Evolutionary conservation across 2,888 invertebrate genomes (phyloP), one percentile per base, ranked within the genome.

Genomic region (Cepaea hortensis): DNA sequence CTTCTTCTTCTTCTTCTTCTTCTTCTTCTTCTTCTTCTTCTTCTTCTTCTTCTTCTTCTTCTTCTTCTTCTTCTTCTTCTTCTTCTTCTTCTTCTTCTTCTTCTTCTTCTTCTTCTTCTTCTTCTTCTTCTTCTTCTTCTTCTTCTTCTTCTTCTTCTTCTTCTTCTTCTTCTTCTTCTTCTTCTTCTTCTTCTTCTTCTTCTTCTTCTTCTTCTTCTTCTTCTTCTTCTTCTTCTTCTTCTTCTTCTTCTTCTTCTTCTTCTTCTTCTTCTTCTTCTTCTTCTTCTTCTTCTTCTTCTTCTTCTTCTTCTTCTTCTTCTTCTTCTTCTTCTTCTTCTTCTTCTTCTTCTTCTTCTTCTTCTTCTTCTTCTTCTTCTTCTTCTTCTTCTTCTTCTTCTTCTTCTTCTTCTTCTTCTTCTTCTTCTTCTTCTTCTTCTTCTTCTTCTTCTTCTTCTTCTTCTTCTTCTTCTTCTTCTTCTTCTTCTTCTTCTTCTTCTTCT

Each of bases 211-310:
- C 68, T 68, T 68, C 68, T 68, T 20, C n/a, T 68, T 68, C 68
- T 68, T 68, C 68, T 68, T 68, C 68, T 68, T 68, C 68, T 68
- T 68, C 68, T 68, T 20, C 68, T 68, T 68, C 68, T 68, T 68
- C 68, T 68, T 68, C 68, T 68, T 68, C 68, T 68, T 68, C 68
- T 68, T 20, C 68, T 68, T 68, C 68, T 68, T 68, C 68, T 68
- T 20, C 68, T 68, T 68, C 68, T 68, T 68, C 68, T 68, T 68
- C 68, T 68, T 68, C 68, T 68, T 68, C 68, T 68, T 68, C 68
- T 68, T 68, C 35, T 55, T 75, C 76, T 75, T 68, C 68, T 68
- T 68, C 68, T 68, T 20, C 68, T 68, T 68, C 68, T 68, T 68
- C 68, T 68, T 68, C 68, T 68, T 13, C 68, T 68, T 15, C 15